Percentiles rank a stretch among this genome's conserved stretches.
phyloP scores from a whole-genome alignment of 2,797 vertebrate species.

The Miopithecus talapoin region DNA sequence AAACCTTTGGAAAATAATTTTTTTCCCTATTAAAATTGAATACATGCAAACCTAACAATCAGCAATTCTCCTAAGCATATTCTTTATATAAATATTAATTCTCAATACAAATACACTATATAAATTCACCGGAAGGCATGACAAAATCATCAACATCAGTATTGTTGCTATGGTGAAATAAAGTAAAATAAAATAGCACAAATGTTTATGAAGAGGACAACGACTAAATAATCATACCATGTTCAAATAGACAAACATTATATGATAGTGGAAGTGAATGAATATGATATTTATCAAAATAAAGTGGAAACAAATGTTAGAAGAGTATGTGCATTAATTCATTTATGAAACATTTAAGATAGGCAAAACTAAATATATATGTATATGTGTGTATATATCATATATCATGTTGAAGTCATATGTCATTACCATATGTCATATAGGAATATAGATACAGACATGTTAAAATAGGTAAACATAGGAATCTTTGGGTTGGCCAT shows the following conservation, averaged over 20 bases:
- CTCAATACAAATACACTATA: neutral
- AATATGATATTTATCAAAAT: neutral
- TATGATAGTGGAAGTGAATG: neutral
- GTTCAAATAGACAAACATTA: neutral
- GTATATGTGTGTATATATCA: neutral
- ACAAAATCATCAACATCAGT: neutral
- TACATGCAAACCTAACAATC: neutral
- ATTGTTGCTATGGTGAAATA: neutral
- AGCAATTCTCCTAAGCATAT: neutral
- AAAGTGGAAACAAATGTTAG: neutral
- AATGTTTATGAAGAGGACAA: neutral
- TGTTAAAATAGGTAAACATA: neutral
- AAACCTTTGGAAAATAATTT: neutral
- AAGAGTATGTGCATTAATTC: neutral
- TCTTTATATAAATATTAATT: neutral
- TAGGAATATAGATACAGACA: neutral
- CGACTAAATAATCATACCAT: neutral
- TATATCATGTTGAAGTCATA: neutral
- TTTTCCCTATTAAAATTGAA: neutral
- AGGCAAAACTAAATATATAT: neutral
- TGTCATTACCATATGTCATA: neutral
- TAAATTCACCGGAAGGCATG: neutral
- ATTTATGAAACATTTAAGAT: neutral
- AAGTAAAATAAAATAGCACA: neutral
- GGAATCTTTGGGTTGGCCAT: neutral